Base-by-base conservation (phyloP, 2,797 vertebrate species). In the Acestrorhynchus altus region DNA sequence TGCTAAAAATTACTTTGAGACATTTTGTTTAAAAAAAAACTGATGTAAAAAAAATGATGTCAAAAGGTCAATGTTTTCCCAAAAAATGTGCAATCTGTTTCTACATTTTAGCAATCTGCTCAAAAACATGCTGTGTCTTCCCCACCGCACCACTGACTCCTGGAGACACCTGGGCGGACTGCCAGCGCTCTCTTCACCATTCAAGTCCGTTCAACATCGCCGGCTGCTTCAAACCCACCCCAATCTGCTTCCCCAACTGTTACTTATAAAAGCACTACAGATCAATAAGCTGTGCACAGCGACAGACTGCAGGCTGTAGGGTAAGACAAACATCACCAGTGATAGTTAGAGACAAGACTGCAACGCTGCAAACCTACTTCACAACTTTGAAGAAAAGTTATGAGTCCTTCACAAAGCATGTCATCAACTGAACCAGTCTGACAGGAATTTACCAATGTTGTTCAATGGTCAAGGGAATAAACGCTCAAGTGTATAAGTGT, bases 181-280 rank as follows among this genome's bases (percentile, higher is more conserved):
- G 79, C 83, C 83, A 85, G 72, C 28, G n/a, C 77, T 76, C 78
- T 81, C 81, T 42, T 81, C 79, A 40, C 31, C 73, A 75, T 75
- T 78, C 81, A 56, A 54, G 46, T 31, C 28, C 47, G 66, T 52
- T 69, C 66, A 69, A 46, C 66, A n/a, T 71, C n/a, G 66, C 51
- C 24, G 66, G 59, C 72, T 47, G 79, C 26, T 68, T 56, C 69
- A 68, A 69, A 73, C 67, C 42, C 56, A 11, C 71, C 78, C 83
- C 83, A 85, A 83, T 85, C 83, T 85, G 83, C 69, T 81, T 51
- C 47, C 72, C 83, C 78, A 82, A 79, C 83, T 85, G 83, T 83
- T 85, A 70, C 78, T 60, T 52, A 70, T 65, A 74, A 20, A 26
- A 63, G 72, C 16, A 57, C 72, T 73, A 81, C 78, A 76, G 81